Conservation (phyloP, 2,888 invertebrate species). For the Amiota communis region DNA sequence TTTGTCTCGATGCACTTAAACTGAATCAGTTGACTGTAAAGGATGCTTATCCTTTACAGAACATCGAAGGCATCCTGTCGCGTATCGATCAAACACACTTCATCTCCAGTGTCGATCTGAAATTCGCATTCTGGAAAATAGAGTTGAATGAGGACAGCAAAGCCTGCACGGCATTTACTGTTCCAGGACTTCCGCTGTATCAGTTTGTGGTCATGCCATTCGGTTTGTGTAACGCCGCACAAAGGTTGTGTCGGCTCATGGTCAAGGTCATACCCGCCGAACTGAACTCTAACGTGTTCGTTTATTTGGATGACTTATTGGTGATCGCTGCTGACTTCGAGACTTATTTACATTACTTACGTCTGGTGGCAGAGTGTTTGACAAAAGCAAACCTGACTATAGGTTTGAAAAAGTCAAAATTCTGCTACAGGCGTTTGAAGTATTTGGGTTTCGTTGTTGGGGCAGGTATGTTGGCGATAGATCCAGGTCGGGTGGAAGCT, state of each 20-base stretch:
- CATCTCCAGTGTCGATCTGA: no score
- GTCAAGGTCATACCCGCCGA: no score
- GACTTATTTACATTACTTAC: slow-evolving; percentile 21
- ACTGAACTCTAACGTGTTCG: slow-evolving; percentile 34
- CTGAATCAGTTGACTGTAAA: slow-evolving; percentile 9
- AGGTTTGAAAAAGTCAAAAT: slow-evolving; percentile 31
- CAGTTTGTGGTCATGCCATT: slow-evolving; percentile 39
- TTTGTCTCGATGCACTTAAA: slow-evolving; percentile 36
- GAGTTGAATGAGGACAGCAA: slow-evolving; percentile 24
- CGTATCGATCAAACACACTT: no score
- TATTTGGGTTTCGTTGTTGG: slow-evolving; percentile 28
- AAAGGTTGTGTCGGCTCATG: no score
- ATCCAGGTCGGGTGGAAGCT: neutral
- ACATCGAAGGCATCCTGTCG: no score
- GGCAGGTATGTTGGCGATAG: neutral
- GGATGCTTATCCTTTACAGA: slow-evolving; percentile 8
- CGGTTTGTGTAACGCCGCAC: slow-evolving; percentile 29
- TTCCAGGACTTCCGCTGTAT: slow-evolving; percentile 39
- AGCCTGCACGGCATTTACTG: slow-evolving; percentile 35
- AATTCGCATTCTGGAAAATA: no score
- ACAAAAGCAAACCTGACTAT: slow-evolving; percentile 32
- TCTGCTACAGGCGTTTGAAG: slow-evolving; percentile 28
- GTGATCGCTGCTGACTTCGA: slow-evolving; percentile 36
- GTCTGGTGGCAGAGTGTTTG: slow-evolving; percentile 24
- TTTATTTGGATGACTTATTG: slow-evolving; percentile 38